Evolutionary conservation across 2,113 vertebrate species (phyloP), one percentile per base, ranked within the genome.

Genomic region (Microcebus tavaratra): DNA sequence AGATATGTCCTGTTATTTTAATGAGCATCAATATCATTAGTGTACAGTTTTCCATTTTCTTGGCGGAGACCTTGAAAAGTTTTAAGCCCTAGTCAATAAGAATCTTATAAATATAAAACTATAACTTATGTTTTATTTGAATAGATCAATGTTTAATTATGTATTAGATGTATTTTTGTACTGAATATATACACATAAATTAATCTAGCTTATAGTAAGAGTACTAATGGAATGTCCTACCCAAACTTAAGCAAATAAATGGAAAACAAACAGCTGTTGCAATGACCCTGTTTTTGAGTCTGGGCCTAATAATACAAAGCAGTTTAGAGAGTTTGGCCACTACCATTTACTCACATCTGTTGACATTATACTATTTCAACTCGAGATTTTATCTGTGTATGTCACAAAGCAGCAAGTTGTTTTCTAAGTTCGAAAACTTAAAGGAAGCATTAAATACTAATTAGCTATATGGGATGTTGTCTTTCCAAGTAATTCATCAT

Each of bases 1-100:
- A 97, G 97, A 95, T 97, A 88, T 92, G 93, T 78, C 91, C 76
- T 94, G 39, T 88, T 96, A 13, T 96, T 97, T 96, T 98, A 96
- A 97, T 86, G 95, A 95, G 88, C 86, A 93, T 90, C 95, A 95
- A 36, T 78, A 82, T 92, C 21, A 34, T 31, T 14, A 96, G 90
- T n/a, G 90, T 95, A 73, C 82, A 91, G 70, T 95, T 98, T 95
- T 89, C 80, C 23, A 14, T 87, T 97, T 98, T 96, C 76, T 97
- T 96, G 83, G 65, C 96, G 95, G 93, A 91, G 83, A 79, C 91
- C 88, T 92, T 73, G 94, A 97, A 97, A 0, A 9, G 42, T 13
- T 9, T 27, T 80, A 97, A 97, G 76, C 25, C 50, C 48, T 25
- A 83, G 73, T 95, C 76, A 96, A 21, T 96, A 96, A 96, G 94